phyloP scores from a whole-genome alignment of 2,797 vertebrate species.

The Halcyon leucocephala region DNA sequence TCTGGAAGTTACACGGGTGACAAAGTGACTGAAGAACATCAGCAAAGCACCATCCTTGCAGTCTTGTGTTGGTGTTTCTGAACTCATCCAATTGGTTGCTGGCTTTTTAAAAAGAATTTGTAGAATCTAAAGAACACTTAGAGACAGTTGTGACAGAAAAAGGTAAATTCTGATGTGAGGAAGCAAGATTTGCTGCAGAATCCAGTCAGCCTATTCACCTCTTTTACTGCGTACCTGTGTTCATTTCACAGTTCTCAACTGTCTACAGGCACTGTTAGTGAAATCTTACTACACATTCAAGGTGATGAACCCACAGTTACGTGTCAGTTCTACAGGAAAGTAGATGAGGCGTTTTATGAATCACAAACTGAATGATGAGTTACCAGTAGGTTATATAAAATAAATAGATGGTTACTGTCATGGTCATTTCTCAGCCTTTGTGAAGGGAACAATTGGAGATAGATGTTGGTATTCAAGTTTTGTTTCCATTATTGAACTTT shows the following conservation, averaged over 20 bases:
- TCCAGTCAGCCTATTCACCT: not conserved
- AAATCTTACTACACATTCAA: not conserved
- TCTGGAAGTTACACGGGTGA: not conserved
- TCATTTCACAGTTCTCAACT: not conserved
- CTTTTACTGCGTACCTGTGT: not conserved
- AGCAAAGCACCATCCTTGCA: not conserved
- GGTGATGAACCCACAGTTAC: not conserved
- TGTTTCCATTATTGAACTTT: not conserved
- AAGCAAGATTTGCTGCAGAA: not conserved
- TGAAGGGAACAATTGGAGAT: not conserved
- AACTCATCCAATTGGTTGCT: not conserved
- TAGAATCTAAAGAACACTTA: not conserved
- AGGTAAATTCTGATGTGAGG: not conserved
- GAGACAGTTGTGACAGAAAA: not conserved
- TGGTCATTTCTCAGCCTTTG: not conserved
- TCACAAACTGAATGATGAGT: not conserved
- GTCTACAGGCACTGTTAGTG: not conserved
- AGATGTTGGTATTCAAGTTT: not conserved
- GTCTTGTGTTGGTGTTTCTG: not conserved
- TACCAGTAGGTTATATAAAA: not conserved
- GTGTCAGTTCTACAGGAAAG: not conserved
- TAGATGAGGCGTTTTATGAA: not conserved
- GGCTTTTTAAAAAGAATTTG: not conserved
- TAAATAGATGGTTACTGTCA: not conserved
- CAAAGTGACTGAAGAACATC: not conserved